phyloP scores from a whole-genome alignment of 2,113 vertebrate species.

The Morone chrysops region DNA sequence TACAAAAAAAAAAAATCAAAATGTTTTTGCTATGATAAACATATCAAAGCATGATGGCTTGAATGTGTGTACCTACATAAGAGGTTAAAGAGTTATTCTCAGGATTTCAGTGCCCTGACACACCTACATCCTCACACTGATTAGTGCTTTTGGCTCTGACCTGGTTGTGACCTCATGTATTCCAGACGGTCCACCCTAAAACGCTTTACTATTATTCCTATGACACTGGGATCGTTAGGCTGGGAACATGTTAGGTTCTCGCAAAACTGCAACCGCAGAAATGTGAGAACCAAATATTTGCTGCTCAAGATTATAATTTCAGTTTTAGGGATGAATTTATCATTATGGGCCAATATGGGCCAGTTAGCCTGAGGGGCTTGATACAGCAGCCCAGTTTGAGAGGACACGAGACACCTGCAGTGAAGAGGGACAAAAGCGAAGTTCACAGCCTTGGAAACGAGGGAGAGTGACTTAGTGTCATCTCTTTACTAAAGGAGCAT shows the following conservation, averaged over 20 bases:
- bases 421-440: slow-evolving; percentile 28
- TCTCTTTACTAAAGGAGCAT: slow-evolving; percentile 32
- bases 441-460: slow-evolving; percentile 19
- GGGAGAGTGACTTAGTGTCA: slow-evolving; percentile 39
- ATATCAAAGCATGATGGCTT: slow-evolving; percentile 91
- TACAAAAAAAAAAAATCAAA: slow-evolving; percentile 65
- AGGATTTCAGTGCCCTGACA: slow-evolving; percentile 67
- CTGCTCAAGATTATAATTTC: background rate
- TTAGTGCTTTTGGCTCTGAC: slow-evolving; percentile 63
- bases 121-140: slow-evolving; percentile 44
- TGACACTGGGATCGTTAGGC: background rate
- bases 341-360: slow-evolving; percentile 1
- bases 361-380: slow-evolving; percentile 11
- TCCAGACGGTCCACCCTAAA: background rate
- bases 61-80: slow-evolving; percentile 80
- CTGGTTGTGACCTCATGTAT: slow-evolving; percentile 22
- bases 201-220: slow-evolving; percentile 19
- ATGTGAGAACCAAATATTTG: slow-evolving; percentile 9
- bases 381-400: slow-evolving; percentile 13
- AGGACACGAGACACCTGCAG: slow-evolving; percentile 42
- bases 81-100: slow-evolving; percentile 61
- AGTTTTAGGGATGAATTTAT: slow-evolving; percentile 4
- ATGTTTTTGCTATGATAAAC: slow-evolving; percentile 86
- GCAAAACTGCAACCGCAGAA: background rate
- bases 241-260: background rate